A percentile compares a stretch with the other conserved stretches of the same genome.
Evolutionary conservation across 1,140 invertebrate genomes (phyloP).

Genomic region (Muscidifurax raptorellus): DNA sequence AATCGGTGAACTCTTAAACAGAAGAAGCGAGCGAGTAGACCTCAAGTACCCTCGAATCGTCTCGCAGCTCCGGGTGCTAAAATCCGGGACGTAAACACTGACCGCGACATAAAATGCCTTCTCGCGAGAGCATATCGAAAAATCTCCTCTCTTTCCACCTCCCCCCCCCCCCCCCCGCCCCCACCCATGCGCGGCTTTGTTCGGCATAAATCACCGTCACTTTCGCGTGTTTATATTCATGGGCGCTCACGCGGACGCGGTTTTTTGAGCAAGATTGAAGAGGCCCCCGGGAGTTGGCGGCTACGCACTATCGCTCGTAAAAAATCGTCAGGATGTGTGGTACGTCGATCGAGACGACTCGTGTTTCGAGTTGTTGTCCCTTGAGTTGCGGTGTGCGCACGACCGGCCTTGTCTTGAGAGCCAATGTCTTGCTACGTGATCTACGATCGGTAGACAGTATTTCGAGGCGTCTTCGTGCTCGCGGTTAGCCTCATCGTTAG

Average conservation of each 20-base stretch:
- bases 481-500: constrained; percentile 53
- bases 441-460: constrained; percentile 40
- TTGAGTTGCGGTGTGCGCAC: constrained; percentile 28
- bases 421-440: constrained; percentile 31
- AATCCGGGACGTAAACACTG: constrained; percentile 69
- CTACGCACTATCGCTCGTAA: constrained; percentile 62
- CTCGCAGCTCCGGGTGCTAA: constrained; percentile 60
- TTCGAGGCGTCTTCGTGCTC: constrained; percentile 24
- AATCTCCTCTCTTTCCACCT: constrained; percentile 56
- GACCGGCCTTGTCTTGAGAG: constrained; percentile 15
- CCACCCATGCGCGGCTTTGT: background rate
- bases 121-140: constrained; percentile 61
- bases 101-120: constrained; percentile 69
- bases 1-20: constrained; percentile 65
- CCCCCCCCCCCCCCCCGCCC: background rate
- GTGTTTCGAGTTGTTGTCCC: constrained; percentile 15
- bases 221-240: constrained; percentile 70
- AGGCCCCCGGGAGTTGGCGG: constrained; percentile 59
- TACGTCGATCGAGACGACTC: constrained; percentile 55
- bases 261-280: constrained; percentile 70
- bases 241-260: constrained; percentile 53
- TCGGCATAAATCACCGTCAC: constrained; percentile 68
- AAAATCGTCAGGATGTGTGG: constrained; percentile 66
- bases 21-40: constrained; percentile 41
- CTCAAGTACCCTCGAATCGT: constrained; percentile 58